Percentiles rank a stretch among this genome's conserved stretches.
These are phyloP conservation scores for Aplocera efformata DNA, from an alignment of 2,888 invertebrate genomes.

Conservation along the genomic window DNA sequence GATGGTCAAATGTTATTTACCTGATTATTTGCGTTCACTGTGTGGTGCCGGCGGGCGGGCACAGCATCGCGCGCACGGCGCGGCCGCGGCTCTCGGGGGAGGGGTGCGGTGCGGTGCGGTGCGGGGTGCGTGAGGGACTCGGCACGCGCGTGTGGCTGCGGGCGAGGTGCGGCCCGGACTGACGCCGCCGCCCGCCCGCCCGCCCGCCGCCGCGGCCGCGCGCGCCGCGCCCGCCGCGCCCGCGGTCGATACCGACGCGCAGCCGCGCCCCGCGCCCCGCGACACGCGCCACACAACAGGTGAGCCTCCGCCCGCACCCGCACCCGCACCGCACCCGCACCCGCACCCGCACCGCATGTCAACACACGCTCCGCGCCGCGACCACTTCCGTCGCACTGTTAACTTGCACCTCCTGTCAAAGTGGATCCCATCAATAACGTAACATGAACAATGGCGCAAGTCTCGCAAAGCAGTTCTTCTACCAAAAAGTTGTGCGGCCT, in stretches of 20 bases:
- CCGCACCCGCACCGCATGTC: conserved; percentile 12
- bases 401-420: too few species aligned
- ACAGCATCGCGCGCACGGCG: conserved; percentile 52
- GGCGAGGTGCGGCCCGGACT: conserved; percentile 48
- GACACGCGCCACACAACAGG: conserved; percentile 53
- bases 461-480: too few species aligned
- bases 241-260: conserved; percentile 55
- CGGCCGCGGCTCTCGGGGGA: conserved; percentile 11
- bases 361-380: background rate
- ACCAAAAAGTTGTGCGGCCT: too few species aligned
- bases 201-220: conserved; percentile 33
- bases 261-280: conserved; percentile 57
- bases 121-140: conserved; percentile 1
- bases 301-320: conserved; percentile 67
- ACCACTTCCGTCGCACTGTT: background rate
- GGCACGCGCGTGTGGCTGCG: conserved; percentile 26
- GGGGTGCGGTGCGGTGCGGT: conserved; percentile 13
- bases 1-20: background rate
- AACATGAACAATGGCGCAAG: too few species aligned
- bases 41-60: conserved; percentile 56
- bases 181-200: conserved; percentile 38
- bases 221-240: conserved; percentile 58
- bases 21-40: conserved; percentile 29
- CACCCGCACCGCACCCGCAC: conserved; percentile 11
- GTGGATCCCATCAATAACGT: too few species aligned